Conservation (phyloP, 2,797 vertebrate species). For the Lemur catta region DNA sequence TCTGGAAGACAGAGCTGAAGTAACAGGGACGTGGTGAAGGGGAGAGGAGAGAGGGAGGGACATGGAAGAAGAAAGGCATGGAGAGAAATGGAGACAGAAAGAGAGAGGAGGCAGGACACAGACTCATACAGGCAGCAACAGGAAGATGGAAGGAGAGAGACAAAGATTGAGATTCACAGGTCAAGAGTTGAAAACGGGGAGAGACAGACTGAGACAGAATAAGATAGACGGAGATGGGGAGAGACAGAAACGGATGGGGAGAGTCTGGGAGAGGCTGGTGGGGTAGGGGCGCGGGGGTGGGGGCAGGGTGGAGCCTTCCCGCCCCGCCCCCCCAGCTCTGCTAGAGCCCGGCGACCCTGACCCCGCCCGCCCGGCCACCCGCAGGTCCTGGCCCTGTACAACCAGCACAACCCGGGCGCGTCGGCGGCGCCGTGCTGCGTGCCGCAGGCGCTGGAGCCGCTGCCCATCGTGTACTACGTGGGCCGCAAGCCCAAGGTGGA, state of each 20-base stretch:
- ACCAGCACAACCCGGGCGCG: slow-evolving; percentile 94
- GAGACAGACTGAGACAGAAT: neutral
- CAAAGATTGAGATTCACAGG: neutral
- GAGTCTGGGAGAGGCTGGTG: neutral
- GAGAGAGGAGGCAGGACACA: neutral
- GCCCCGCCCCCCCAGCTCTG: neutral
- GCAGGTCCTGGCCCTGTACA: slow-evolving; percentile 93
- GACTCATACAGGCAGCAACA: no score
- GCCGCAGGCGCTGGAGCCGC: slow-evolving; percentile 89
- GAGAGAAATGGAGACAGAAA: no score
- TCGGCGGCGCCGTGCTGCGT: slow-evolving; percentile 94
- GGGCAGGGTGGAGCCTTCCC: neutral
- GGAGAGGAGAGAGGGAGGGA: neutral
- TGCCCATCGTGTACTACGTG: slow-evolving; percentile 94
- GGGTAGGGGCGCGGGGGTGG: no score
- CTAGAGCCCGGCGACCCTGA: neutral
- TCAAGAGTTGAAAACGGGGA: neutral
- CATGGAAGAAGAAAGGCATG: neutral
- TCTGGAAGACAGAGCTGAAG: neutral
- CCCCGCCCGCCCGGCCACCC: neutral
- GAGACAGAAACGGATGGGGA: neutral
- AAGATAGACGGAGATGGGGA: neutral
- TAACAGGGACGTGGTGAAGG: no score
- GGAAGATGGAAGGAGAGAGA: neutral
- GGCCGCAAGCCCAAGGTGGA: slow-evolving; percentile 93